Conservation (phyloP, 2,888 invertebrate species). For the Periphyllus acericola region DNA sequence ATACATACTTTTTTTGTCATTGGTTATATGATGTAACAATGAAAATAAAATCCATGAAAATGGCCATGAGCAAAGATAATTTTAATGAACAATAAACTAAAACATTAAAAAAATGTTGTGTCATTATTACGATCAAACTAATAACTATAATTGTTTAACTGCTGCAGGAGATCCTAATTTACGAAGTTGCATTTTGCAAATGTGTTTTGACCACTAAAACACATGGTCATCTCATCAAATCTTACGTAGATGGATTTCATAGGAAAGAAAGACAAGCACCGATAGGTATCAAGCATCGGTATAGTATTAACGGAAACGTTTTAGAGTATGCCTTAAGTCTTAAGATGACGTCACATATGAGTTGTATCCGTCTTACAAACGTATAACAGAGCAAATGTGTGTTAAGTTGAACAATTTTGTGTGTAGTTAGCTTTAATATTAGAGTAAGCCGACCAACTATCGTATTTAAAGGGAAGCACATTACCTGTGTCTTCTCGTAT, state of each 20-base stretch:
- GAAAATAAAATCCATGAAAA: neutral
- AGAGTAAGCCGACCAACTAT: too few relatives aligned
- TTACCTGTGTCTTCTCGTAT: too few relatives aligned
- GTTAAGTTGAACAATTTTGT: too few relatives aligned
- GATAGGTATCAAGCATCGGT: conserved; percentile 1
- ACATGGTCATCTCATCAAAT: neutral
- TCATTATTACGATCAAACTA: neutral
- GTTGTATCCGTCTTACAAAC: too few relatives aligned
- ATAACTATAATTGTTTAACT: neutral
- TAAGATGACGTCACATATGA: too few relatives aligned
- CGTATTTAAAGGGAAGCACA: too few relatives aligned
- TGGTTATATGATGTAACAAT: neutral
- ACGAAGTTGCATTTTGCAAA: conserved; percentile 3
- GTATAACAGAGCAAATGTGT: too few relatives aligned
- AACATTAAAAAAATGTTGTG: neutral
- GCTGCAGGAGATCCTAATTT: conserved; percentile 30
- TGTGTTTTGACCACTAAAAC: conserved; percentile 16
- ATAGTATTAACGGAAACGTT: neutral
- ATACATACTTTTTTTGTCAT: neutral
- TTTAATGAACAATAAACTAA: neutral
- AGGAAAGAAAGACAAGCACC: conserved; percentile 16
- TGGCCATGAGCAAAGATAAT: neutral
- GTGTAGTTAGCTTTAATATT: too few relatives aligned
- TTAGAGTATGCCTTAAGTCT: neutral
- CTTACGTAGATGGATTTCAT: neutral